These are phyloP conservation scores for Centropyge bicolor DNA, from an alignment of 2,797 vertebrate genomes.

Conservation along the genomic window DNA sequence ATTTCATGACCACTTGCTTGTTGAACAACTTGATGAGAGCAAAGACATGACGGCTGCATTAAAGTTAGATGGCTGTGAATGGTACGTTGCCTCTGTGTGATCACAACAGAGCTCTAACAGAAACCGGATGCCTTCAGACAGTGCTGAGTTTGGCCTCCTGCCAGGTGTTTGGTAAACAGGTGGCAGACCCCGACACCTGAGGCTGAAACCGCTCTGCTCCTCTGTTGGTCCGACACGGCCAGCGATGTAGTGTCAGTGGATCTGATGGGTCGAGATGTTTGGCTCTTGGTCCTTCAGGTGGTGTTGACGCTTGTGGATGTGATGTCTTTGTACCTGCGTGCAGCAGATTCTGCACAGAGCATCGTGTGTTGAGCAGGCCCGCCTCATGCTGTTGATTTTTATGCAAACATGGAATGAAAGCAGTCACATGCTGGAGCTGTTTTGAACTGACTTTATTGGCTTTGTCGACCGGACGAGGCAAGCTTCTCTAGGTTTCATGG, in stretches of 20 bases:
- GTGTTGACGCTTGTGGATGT: neutral
- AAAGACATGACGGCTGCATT: conserved; percentile 42
- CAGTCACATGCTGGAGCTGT: conserved; percentile 10
- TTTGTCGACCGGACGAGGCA: neutral
- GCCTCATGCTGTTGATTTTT: conserved; percentile 1
- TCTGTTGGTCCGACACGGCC: too few species aligned
- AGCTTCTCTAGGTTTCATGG: neutral
- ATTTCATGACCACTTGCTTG: neutral
- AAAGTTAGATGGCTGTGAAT: conserved; percentile 46
- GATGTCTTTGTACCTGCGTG: neutral
- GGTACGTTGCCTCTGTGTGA: conserved; percentile 23
- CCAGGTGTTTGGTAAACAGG: conserved; percentile 65
- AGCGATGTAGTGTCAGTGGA: too few species aligned
- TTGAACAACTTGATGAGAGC: too few species aligned
- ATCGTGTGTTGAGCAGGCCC: neutral
- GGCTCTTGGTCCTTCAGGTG: too few species aligned
- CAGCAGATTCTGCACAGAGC: neutral
- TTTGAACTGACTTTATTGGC: conserved; percentile 13
- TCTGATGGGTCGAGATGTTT: neutral
- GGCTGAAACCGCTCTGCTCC: neutral
- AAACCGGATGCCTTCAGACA: conserved; percentile 47
- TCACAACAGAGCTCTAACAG: conserved; percentile 42
- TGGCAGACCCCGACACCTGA: conserved; percentile 11
- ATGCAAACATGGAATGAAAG: conserved; percentile 36
- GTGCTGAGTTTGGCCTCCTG: conserved; percentile 36